Evolutionary conservation across 2,888 invertebrate species (phyloP).

Genomic region (Hartigia nigra): DNA sequence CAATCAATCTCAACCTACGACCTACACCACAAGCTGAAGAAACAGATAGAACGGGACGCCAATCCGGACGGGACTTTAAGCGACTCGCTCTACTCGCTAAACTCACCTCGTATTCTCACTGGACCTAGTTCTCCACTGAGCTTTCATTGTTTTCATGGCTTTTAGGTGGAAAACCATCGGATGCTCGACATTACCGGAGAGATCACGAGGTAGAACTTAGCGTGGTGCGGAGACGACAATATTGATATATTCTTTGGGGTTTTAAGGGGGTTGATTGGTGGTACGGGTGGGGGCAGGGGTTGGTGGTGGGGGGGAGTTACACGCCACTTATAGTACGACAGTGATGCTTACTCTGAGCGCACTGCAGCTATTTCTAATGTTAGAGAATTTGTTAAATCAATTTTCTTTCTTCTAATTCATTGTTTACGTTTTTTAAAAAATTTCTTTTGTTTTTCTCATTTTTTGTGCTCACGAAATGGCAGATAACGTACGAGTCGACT

Average conservation of each 20-base stretch:
- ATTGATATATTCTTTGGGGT: conserved; percentile 13
- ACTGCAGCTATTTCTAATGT: conserved; percentile 60
- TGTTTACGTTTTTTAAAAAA: background rate
- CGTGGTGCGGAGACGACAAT: conserved; percentile 33
- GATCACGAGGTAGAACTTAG: conserved; percentile 31
- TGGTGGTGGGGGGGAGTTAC: conserved; percentile 44
- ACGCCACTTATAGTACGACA: conserved; percentile 36
- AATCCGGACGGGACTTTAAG: conserved; percentile 49
- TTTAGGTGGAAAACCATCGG: background rate
- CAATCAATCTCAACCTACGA: conserved; percentile 54
- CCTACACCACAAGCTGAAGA: conserved; percentile 60
- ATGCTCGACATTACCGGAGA: background rate
- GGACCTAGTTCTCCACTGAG: background rate
- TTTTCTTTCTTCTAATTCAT: conserved; percentile 16
- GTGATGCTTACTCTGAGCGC: conserved; percentile 33
- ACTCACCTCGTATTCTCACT: background rate
- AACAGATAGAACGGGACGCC: conserved; percentile 49
- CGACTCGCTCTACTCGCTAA: conserved; percentile 37
- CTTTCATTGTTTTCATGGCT: background rate
- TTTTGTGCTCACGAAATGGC: conserved; percentile 25
- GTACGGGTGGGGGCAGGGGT: background rate
- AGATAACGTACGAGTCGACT: background rate
- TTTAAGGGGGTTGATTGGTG: background rate
- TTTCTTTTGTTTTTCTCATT: conserved; percentile 19
- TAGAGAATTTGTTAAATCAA: conserved; percentile 18